phyloP scores from a whole-genome alignment of 2,113 vertebrate species.

The Cochlearius cochlearius region DNA sequence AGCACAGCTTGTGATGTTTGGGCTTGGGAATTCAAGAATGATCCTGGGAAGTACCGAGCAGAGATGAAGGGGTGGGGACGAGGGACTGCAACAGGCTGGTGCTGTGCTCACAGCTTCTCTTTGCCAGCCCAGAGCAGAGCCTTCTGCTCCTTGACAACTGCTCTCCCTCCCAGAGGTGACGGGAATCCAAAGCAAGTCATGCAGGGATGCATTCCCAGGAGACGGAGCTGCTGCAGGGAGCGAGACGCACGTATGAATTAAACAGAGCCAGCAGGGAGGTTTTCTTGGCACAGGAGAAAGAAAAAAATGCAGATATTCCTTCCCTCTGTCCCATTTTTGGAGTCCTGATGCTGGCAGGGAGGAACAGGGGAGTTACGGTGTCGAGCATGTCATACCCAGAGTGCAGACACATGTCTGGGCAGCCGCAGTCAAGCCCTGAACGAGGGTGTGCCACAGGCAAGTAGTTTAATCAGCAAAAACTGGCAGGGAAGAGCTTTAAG shows the following conservation, averaged over 20 bases:
- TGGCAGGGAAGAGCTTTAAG: neutral
- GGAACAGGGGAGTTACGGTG: neutral
- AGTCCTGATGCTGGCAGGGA: neutral
- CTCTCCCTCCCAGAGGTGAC: neutral
- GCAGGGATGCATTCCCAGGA: neutral
- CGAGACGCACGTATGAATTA: neutral
- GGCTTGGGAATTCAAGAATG: neutral
- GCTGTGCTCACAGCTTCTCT: neutral
- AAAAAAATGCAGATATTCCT: neutral
- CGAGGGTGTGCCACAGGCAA: fast-evolving
- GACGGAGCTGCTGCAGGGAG: neutral
- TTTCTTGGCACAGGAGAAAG: neutral
- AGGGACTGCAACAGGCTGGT: neutral
- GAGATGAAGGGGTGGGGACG: neutral
- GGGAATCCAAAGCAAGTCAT: neutral
- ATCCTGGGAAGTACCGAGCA: neutral
- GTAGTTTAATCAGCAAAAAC: neutral
- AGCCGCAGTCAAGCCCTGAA: neutral
- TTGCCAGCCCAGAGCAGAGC: neutral
- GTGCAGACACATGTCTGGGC: neutral
- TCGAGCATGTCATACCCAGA: neutral
- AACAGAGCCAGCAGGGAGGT: neutral
- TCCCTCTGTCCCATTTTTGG: neutral
- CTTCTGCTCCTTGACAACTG: neutral
- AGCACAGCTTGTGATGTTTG: neutral